These are phyloP conservation scores for Galaxias olidus DNA, from an alignment of 2,797 vertebrate genomes.

Conservation along the genomic window DNA sequence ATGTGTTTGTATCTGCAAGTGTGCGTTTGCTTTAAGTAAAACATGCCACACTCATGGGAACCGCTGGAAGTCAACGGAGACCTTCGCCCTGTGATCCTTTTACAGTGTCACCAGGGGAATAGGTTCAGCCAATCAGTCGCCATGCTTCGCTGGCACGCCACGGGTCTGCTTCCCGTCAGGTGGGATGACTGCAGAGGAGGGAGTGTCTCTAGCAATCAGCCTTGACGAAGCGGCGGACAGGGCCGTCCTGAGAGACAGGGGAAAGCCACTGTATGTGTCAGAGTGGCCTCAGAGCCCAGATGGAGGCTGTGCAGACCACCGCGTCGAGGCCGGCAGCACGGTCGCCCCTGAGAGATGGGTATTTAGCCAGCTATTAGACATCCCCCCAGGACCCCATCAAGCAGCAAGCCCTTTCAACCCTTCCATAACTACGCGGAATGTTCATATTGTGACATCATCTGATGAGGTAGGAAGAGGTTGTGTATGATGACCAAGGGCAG, in stretches of 20 bases:
- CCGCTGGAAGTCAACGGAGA: conserved; percentile 28
- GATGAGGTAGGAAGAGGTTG: conserved; percentile 31
- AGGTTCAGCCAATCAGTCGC: conserved; percentile 23
- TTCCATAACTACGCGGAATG: conserved; percentile 13
- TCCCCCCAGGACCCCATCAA: conserved; percentile 40
- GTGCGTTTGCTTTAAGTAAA: conserved; percentile 12
- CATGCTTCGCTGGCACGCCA: conserved; percentile 37
- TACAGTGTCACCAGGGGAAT: conserved; percentile 31
- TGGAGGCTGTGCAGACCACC: conserved; percentile 67
- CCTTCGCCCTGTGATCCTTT: conserved; percentile 12
- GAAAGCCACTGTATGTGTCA: conserved; percentile 69
- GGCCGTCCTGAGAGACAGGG: conserved; percentile 61
- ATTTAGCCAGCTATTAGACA: conserved; percentile 67
- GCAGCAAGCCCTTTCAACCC: conserved; percentile 36
- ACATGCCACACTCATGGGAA: conserved; percentile 8
- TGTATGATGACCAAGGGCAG: conserved; percentile 23
- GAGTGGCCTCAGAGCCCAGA: conserved; percentile 40
- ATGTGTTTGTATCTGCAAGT: too few relatives aligned
- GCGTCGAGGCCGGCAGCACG: conserved; percentile 45
- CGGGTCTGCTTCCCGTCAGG: conserved; percentile 72
- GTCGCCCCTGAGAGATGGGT: conserved; percentile 65
- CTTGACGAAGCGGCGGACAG: conserved; percentile 61
- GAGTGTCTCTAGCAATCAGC: conserved; percentile 72
- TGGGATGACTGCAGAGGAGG: conserved; percentile 55
- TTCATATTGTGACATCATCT: conserved; percentile 52